Base-by-base conservation (phyloP, 2,888 invertebrate genomes). In the Macropis europaea region DNA sequence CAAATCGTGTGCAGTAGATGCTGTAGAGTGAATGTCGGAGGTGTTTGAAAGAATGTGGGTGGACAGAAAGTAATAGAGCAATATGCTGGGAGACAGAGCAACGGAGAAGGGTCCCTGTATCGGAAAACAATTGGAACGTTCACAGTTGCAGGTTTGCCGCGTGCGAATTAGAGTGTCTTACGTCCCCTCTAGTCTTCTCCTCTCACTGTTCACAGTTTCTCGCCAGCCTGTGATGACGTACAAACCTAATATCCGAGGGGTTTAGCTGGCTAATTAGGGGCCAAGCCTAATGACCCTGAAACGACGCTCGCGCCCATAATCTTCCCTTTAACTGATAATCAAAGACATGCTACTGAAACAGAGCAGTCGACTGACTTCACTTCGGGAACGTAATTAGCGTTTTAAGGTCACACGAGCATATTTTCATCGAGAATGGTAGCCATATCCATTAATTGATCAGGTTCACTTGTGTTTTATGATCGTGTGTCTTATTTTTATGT, bases 81-180 rank as follows among this genome's bases (percentile, higher is more conserved):
- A 2, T 13, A 24, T 24, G 59, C 11, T 1, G 32, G 13, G 6
- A 40, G 43, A 38, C 7, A 24, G 24, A 26, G 7, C n/a, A 26
- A 15, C n/a, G 11, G 11, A 6, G 22, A 26, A 59, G 32, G 36
- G 5, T 15, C 11, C 78, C 75, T 76, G 81, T 84, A 87, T 87
- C 76, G 86, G 84, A 87, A 86, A 87, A 84, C 87, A 86, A 87
- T 86, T 83, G 77, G 68, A 80, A 77, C 76, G 76, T 81, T 85
- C 72, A 72, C 83, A 77, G 76, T 77, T 79, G 79, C 60, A 48
- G 54, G 40, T 63, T 50, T 32, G 62, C 69, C 54, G 71, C 66
- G 68, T 76, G 74, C 70, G 74, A 79, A 81, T 81, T 75, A 73
- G 72, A 45, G 61, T 73, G 59, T 50, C 50, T 15, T 57, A 1